Percentiles rank a stretch among this genome's conserved stretches.
Evolutionary conservation across 2,113 vertebrate genomes (phyloP).

Genomic region (Piaya cayana): DNA sequence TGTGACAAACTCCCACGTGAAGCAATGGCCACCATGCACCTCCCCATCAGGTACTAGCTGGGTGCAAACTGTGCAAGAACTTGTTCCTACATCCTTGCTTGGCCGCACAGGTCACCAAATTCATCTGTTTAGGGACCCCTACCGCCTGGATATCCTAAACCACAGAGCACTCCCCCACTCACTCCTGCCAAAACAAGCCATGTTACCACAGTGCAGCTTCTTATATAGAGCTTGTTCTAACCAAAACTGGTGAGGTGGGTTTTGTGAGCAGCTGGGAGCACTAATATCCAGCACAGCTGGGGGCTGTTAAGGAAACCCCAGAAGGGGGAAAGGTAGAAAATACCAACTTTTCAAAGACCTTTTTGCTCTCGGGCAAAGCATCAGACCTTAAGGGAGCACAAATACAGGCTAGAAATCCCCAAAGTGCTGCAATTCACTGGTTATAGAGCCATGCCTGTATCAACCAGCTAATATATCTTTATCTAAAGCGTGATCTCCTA

Average conservation of each 20-base stretch:
- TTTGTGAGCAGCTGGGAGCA: neutral
- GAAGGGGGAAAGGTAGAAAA: neutral
- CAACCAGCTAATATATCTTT: neutral
- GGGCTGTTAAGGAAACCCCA: neutral
- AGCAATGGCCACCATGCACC: fast-evolving
- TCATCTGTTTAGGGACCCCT: neutral
- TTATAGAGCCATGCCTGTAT: neutral
- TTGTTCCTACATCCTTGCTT: neutral
- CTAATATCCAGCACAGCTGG: neutral
- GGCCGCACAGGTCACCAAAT: neutral
- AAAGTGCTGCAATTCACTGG: neutral
- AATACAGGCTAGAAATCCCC: neutral
- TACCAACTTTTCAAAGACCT: neutral
- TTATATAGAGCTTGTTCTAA: neutral
- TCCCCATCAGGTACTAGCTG: fast-evolving
- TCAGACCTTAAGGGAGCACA: neutral
- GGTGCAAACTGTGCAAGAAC: neutral
- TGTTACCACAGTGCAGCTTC: fast-evolving
- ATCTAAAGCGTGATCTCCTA: neutral
- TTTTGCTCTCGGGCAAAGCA: neutral
- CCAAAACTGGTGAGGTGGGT: neutral
- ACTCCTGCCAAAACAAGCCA: neutral
- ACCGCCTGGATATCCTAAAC: neutral
- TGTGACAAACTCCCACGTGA: fast-evolving
- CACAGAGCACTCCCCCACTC: too few relatives aligned